Evolutionary conservation across 2,113 vertebrate genomes (phyloP), one percentile per base, ranked within the genome.

Genomic region (Anas platyrhynchos): DNA sequence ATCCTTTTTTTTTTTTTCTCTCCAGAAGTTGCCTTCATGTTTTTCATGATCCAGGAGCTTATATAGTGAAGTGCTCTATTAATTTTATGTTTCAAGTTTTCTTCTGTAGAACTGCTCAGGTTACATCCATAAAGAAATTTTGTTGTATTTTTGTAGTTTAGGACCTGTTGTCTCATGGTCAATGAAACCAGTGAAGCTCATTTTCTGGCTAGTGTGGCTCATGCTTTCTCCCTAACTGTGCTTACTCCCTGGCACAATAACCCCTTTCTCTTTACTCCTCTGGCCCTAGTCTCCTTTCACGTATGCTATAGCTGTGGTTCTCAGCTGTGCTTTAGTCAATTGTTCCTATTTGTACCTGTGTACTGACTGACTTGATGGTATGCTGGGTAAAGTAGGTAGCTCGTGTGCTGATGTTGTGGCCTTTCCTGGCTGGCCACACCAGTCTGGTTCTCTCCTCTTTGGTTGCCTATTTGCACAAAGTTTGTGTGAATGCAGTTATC

Each of bases 361-460:
- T 12, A 23, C 59, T 50, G 41, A 6, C 21, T 41, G 73, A n/a
- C 27, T 0, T 0, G 32, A 6, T 17, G 16, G 8, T 23, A 31
- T 63, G 32, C 78, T 48, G 20, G 20, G 13, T 62, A 31, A 44
- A 87, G 20, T 0, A 1, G 17, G 34, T 50, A 52, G 27, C 13
- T 73, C 48, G 36, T 73, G 34, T 0, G 0, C 18, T 78, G 8
- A 26, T 9, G 11, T 20, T 63, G 73, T 18, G 46, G 21, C 22
- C 36, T 91, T 83, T 83, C 36, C 13, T 5, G 2, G 32, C 27
- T 59, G 84, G 26, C 36, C 52, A 10, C 34, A 46, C 36, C 68
- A 46, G 14, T 56, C 61, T 44, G 32, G 12, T 34, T 79, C 55
- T 69, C 11, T 56, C 15, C 7, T 68, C 38, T 76, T n/a, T 72